Percentiles rank a stretch among this genome's conserved stretches.
Evolutionary conservation across 2,797 vertebrate genomes (phyloP).

Genomic region (Menidia menidia): DNA sequence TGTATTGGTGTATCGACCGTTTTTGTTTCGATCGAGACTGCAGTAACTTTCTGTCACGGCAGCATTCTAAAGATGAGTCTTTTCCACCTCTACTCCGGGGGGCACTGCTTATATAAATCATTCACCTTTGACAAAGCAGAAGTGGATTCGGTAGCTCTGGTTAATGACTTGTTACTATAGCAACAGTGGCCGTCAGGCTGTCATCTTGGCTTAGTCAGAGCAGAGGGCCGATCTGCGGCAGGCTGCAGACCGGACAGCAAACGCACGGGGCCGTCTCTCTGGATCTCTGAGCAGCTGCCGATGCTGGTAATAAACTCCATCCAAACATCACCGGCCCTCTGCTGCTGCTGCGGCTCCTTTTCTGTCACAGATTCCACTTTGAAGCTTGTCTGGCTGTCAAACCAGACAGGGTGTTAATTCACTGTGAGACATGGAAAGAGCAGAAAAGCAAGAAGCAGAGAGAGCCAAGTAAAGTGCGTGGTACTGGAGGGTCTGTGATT

Average conservation of each 20-base stretch:
- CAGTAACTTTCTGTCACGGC: not conserved
- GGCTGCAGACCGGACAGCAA: slow-evolving; percentile 33
- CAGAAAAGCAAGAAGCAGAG: slow-evolving; percentile 5
- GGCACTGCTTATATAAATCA: slow-evolving; percentile 30
- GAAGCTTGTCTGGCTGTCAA: not conserved
- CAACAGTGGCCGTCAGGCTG: slow-evolving; percentile 47
- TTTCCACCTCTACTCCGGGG: not conserved
- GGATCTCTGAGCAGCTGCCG: slow-evolving; percentile 8
- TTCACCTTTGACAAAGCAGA: slow-evolving; percentile 39
- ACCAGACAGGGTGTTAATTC: slow-evolving; percentile 10
- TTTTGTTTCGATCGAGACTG: not conserved
- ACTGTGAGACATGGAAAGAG: slow-evolving; percentile 8
- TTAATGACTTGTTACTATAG: slow-evolving; percentile 69
- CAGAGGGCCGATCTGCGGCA: slow-evolving; percentile 14
- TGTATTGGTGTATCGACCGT: not conserved
- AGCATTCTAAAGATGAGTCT: not conserved
- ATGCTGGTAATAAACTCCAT: slow-evolving; percentile 24
- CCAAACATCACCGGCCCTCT: slow-evolving; percentile 29
- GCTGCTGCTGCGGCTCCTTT: slow-evolving; percentile 10
- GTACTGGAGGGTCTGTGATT: not conserved
- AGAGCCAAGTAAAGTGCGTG: not conserved
- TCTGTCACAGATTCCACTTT: slow-evolving; percentile 20
- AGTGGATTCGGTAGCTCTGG: slow-evolving; percentile 23
- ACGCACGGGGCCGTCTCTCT: slow-evolving; percentile 18
- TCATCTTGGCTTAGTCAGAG: slow-evolving; percentile 49